phyloP scores from a whole-genome alignment of 2,888 invertebrate species.

The Entomobrya proxima region DNA sequence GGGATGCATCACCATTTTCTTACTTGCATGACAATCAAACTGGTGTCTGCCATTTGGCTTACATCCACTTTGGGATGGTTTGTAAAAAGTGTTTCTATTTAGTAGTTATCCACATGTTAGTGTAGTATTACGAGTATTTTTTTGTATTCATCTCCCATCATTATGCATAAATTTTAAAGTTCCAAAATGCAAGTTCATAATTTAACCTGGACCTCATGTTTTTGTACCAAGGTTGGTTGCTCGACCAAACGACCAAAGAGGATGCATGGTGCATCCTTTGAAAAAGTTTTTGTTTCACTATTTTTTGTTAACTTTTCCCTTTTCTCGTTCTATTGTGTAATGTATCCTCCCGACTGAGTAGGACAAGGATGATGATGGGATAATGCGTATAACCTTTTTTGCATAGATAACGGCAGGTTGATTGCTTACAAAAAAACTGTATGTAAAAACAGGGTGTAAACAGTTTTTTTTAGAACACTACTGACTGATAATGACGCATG shows the following conservation, averaged over 20 bases:
- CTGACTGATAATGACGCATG: conserved; percentile 45
- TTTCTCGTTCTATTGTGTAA: conserved; percentile 37
- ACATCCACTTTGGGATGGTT: neutral
- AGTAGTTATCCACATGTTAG: conserved; percentile 28
- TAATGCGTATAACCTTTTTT: conserved; percentile 62
- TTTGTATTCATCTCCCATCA: conserved; percentile 13
- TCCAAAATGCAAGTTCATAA: conserved; percentile 46
- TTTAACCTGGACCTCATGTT: conserved; percentile 43
- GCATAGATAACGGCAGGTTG: conserved; percentile 63
- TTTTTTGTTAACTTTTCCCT: conserved; percentile 56
- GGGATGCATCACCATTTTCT: conserved; percentile 39
- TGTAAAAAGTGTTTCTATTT: conserved; percentile 4
- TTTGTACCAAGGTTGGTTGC: conserved; percentile 34
- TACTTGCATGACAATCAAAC: no score
- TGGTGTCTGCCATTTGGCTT: no score
- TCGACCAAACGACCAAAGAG: conserved; percentile 1
- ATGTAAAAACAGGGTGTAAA: conserved; percentile 55
- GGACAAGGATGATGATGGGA: conserved; percentile 40
- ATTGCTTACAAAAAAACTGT: conserved; percentile 41
- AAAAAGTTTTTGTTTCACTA: conserved; percentile 57
- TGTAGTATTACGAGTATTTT: neutral
- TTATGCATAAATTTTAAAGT: conserved; percentile 45
- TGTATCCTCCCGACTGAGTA: neutral
- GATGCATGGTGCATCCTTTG: conserved; percentile 64
- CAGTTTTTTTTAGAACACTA: conserved; percentile 51